phyloP scores from a whole-genome alignment of 2,797 vertebrate genomes.

The Anguilla obscura region DNA sequence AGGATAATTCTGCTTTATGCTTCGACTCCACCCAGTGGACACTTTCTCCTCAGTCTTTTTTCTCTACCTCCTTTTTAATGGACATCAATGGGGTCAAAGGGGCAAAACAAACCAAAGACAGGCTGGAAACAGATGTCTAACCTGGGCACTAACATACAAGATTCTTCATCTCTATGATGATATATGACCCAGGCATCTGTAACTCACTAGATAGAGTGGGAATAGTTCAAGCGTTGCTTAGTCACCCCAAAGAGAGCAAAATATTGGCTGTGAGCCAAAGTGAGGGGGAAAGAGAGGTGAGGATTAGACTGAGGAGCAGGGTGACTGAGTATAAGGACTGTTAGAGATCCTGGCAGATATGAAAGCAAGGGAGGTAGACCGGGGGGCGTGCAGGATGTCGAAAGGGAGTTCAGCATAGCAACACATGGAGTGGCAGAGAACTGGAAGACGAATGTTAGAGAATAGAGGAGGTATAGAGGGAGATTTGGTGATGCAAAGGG shows the following conservation, averaged over 20 bases:
- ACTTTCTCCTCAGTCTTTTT: conserved; percentile 9
- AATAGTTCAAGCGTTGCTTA: neutral
- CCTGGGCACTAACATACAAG: conserved; percentile 1
- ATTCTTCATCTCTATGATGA: conserved; percentile 45
- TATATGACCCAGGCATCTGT: conserved; percentile 57
- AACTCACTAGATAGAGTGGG: conserved; percentile 35
- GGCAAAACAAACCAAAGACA: neutral
- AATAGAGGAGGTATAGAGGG: neutral
- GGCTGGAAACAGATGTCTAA: conserved; percentile 49
- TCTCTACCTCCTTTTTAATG: neutral
- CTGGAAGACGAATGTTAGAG: neutral
- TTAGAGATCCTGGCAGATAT: neutral
- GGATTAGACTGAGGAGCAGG: neutral
- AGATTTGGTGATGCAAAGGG: neutral
- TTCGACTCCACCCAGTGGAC: conserved; percentile 63
- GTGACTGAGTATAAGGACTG: neutral
- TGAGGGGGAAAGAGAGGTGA: neutral
- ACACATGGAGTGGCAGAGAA: neutral
- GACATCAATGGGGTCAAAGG: neutral
- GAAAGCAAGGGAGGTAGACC: neutral
- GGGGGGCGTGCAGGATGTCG: neutral
- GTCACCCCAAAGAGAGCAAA: neutral
- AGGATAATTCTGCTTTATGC: conserved; percentile 34
- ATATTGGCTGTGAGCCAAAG: neutral
- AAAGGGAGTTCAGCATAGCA: neutral